Conservation (phyloP, 2,797 vertebrate species). For the Perodicticus potto region DNA sequence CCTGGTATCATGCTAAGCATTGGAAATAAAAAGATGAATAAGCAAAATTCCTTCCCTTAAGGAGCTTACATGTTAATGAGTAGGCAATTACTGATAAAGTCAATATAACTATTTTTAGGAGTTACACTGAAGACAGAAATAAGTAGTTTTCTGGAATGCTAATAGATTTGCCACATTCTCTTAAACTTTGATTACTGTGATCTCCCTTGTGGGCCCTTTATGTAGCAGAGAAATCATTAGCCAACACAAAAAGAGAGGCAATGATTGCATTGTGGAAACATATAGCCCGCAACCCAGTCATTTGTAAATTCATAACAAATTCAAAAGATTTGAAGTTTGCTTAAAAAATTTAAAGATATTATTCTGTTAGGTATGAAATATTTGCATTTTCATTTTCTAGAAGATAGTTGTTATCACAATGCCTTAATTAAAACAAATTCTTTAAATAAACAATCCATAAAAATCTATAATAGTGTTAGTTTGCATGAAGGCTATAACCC, state of each 20-base stretch:
- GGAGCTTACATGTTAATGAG: not conserved
- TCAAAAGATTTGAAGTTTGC: not conserved
- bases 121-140: not conserved
- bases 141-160: not conserved
- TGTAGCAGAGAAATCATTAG: not conserved
- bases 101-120: constrained; percentile 35
- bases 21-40: constrained; percentile 12
- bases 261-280: not conserved
- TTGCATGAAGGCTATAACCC: too few relatives aligned
- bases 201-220: not conserved
- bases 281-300: not conserved
- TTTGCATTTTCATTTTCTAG: not conserved
- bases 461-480: not conserved
- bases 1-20: not conserved
- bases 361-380: constrained; percentile 12
- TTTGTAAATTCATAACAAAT: constrained; percentile 4
- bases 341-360: not conserved
- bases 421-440: not conserved
- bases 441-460: constrained; percentile 1
- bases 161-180: not conserved
- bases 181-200: not conserved
- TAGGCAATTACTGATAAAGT: not conserved
- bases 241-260: not conserved
- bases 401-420: not conserved
- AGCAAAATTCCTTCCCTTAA: not conserved